Evolutionary conservation across 2,888 invertebrate species (phyloP), one percentile per base, ranked within the genome.

Genomic region (Phyllotreta cruciferae): DNA sequence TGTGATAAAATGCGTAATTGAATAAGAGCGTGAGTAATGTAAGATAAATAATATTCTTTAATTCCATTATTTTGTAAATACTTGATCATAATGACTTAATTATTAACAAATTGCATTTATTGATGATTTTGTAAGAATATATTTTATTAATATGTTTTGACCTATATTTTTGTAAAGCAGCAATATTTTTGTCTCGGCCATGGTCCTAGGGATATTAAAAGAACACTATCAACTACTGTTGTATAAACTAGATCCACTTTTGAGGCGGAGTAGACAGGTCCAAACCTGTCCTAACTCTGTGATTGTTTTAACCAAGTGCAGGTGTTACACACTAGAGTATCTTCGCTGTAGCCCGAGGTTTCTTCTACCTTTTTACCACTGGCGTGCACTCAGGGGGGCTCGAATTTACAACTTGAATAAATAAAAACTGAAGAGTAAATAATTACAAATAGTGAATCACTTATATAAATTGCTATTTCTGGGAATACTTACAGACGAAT

Each of bases 241-340:
- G 53, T 63, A 56, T 56, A 66, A 24, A 55, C 64, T 66, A 66
- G 66, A 57, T 66, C 67, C 61, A 65, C 67, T 64, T 67, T 67
- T 64, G 64, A 67, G 66, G 64, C 66, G 66, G 60, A 64, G 68
- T 70, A 74, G 75, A 77, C 78, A 77, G 76, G 79, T 79, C 75
- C 71, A 73, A 78, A 78, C 79, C 77, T 78, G 78, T 78, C 76
- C 74, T 70, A 71, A 71, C 71, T 73, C 70, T 71, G 67, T 69
- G 66, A 68, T 70, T 71, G 71, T 71, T 70, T 70, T 70, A 73
- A 69, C 70, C 69, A 71, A 68, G 68, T 72, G 77, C 78, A 77
- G 78, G 78, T 78, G 78, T 77, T 75, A 67, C 68, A 64, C 67
- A 64, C 56, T 70, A 70, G 58, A 61, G 63, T 66, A 69, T 68